A percentile compares a stretch with the other conserved stretches of the same genome.
Conservation (phyloP, 2,888 invertebrate genomes). For the Amiota communis region DNA sequence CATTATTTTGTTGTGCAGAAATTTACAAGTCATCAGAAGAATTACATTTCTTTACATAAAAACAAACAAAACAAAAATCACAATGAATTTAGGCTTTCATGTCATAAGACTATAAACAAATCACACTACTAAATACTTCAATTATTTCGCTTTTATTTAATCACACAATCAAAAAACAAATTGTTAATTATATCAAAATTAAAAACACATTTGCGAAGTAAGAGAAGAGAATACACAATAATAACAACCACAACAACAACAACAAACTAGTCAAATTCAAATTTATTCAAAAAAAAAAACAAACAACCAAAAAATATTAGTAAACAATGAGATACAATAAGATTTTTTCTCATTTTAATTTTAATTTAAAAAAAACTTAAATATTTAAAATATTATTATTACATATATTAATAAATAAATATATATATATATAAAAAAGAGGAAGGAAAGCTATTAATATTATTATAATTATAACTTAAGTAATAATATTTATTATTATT, state of each 20-base stretch:
- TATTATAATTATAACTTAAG: constrained; percentile 45
- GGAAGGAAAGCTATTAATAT: constrained; percentile 17
- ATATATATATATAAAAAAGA: constrained; percentile 2
- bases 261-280: constrained; percentile 70
- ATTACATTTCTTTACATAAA: too few relatives aligned
- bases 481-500: constrained; percentile 55
- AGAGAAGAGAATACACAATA: constrained; percentile 35
- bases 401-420: not conserved
- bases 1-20: too few relatives aligned
- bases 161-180: too few relatives aligned
- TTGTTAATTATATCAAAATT: constrained; percentile 3
- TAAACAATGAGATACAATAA: constrained; percentile 50
- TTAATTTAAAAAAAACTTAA: constrained; percentile 43
- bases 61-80: too few relatives aligned
- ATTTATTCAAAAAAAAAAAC: constrained; percentile 57
- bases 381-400: constrained; percentile 41
- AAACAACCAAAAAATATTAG: constrained; percentile 49
- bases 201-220: constrained; percentile 8
- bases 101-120: too few relatives aligned
- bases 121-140: too few relatives aligned
- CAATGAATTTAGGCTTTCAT: too few relatives aligned
- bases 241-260: constrained; percentile 18
- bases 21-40: too few relatives aligned
- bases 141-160: too few relatives aligned
- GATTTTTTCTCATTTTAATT: constrained; percentile 32